Percentiles rank a stretch among this genome's conserved stretches.
phyloP scores from a whole-genome alignment of 2,888 invertebrate genomes.

The Silvanus unidentatus region DNA sequence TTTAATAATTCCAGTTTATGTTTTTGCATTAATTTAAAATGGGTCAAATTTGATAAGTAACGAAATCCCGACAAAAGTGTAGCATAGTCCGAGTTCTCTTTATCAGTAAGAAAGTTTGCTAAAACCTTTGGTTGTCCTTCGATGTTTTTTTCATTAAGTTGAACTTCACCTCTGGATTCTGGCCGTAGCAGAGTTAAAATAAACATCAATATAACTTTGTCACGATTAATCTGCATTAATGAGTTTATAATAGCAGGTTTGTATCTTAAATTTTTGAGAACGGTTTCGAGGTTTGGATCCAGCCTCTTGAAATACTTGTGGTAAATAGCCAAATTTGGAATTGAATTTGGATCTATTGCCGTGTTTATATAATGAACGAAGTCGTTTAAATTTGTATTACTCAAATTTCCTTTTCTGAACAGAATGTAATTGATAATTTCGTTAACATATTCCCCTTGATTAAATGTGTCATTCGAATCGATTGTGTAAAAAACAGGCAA shows the following conservation, averaged over 20 bases:
- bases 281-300: slow-evolving; percentile 36
- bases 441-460: slow-evolving; percentile 42
- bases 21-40: slow-evolving; percentile 11
- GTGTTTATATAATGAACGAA: slow-evolving; percentile 50
- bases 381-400: slow-evolving; percentile 41
- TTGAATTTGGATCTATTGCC: slow-evolving; percentile 38
- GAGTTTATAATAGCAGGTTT: slow-evolving; percentile 26
- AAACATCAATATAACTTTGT: slow-evolving; percentile 28
- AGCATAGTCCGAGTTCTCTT: slow-evolving; percentile 26
- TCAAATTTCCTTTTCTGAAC: slow-evolving; percentile 48
- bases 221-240: slow-evolving; percentile 28
- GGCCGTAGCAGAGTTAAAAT: slow-evolving; percentile 45
- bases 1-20: slow-evolving; percentile 39
- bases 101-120: slow-evolving; percentile 57
- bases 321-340: slow-evolving; percentile 27
- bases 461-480: slow-evolving; percentile 17
- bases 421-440: slow-evolving; percentile 49
- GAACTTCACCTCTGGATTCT: slow-evolving; percentile 43
- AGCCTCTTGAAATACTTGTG: slow-evolving; percentile 27
- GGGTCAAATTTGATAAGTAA: slow-evolving; percentile 24
- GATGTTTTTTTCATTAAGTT: slow-evolving; percentile 50
- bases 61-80: slow-evolving; percentile 23
- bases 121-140: slow-evolving; percentile 34
- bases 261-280: slow-evolving; percentile 26
- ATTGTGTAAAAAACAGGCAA: slow-evolving; percentile 24